phyloP scores from a whole-genome alignment of 2,888 invertebrate species.

The Tetrapedia diversipes region DNA sequence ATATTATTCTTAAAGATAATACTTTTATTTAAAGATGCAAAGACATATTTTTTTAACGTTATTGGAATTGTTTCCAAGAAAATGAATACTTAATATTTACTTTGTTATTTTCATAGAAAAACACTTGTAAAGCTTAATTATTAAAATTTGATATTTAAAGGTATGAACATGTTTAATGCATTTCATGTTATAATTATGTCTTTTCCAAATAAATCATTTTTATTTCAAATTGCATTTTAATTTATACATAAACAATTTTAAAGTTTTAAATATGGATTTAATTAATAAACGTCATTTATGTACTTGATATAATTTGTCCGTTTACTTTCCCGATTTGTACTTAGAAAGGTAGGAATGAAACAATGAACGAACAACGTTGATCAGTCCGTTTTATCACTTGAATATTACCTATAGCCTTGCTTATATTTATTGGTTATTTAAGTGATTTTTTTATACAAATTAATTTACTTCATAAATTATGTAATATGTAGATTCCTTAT shows the following conservation, averaged over 20 bases:
- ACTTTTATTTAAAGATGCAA: constrained; percentile 29
- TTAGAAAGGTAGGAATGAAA: too few relatives aligned
- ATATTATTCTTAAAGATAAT: constrained; percentile 22
- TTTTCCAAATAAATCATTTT: constrained; percentile 15
- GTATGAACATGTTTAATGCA: background rate
- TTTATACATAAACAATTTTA: background rate
- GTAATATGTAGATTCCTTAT: background rate
- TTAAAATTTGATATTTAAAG: constrained; percentile 31
- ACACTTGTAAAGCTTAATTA: background rate
- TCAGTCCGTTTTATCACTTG: background rate
- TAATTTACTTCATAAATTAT: background rate
- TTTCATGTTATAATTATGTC: constrained; percentile 17
- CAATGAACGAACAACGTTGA: too few relatives aligned
- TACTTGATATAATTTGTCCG: background rate
- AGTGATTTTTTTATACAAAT: background rate
- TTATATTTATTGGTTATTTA: background rate
- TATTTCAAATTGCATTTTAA: background rate
- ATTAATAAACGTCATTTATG: background rate
- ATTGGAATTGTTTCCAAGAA: constrained; percentile 15
- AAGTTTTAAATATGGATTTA: background rate
- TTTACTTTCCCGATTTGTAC: background rate
- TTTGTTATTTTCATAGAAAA: constrained; percentile 26
- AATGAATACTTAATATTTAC: constrained; percentile 14
- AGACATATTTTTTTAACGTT: constrained; percentile 32
- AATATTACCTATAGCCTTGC: background rate